phyloP scores from a whole-genome alignment of 2,113 vertebrate species.

The Suricata suricatta region DNA sequence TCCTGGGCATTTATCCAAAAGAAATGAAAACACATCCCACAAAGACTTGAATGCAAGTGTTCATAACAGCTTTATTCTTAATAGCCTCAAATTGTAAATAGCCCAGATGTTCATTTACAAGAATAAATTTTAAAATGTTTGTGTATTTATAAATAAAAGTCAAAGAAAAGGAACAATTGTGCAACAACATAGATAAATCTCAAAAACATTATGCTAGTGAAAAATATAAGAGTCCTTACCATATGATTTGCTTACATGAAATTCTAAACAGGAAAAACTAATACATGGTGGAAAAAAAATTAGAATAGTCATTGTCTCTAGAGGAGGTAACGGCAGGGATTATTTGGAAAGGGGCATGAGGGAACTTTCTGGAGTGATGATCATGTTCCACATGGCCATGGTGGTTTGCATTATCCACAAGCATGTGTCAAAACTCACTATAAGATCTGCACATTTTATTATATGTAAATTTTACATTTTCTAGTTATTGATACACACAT shows the following conservation, averaged over 20 bases:
- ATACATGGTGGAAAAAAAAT: not conserved
- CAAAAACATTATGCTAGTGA: not conserved
- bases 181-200: not conserved
- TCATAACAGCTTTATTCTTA: not conserved
- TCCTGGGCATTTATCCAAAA: not conserved
- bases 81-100: not conserved
- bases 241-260: not conserved
- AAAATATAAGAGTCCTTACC: not conserved
- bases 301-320: not conserved
- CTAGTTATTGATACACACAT: not conserved
- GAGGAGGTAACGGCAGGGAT: not conserved
- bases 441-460: not conserved
- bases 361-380: not conserved
- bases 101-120: not conserved
- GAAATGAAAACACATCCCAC: not conserved
- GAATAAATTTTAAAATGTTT: not conserved
- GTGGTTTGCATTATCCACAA: not conserved
- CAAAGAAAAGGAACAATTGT: not conserved
- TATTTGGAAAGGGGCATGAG: not conserved
- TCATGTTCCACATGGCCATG: not conserved
- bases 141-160: constrained; percentile 15
- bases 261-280: not conserved
- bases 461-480: not conserved
- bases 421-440: not conserved
- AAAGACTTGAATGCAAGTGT: not conserved